phyloP scores from a whole-genome alignment of 2,113 vertebrate genomes.

The Miniopterus natalensis region DNA sequence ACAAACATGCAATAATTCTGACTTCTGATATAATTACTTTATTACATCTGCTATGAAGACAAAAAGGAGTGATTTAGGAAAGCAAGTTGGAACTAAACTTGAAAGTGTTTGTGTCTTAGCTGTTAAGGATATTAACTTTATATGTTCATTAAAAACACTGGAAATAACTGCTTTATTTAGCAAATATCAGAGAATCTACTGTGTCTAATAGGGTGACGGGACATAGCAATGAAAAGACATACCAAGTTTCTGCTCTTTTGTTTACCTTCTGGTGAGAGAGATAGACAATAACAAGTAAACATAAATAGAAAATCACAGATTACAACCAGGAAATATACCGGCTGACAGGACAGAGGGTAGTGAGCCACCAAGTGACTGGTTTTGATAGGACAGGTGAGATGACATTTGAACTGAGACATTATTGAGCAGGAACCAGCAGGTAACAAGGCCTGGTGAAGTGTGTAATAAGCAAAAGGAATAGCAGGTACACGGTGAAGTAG shows the following conservation, averaged over 20 bases:
- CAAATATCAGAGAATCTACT: not conserved
- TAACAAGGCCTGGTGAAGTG: not conserved
- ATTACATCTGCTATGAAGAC: not conserved
- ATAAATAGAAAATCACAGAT: not conserved
- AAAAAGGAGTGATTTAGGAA: slow-evolving; percentile 43
- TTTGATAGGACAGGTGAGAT: not conserved
- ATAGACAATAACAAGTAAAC: not conserved
- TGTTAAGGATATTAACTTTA: not conserved
- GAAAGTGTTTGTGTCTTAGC: slow-evolving; percentile 8
- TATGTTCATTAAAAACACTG: slow-evolving; percentile 30
- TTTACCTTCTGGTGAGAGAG: not conserved
- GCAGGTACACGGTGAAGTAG: not conserved
- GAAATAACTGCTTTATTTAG: slow-evolving; percentile 29
- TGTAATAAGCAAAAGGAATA: not conserved
- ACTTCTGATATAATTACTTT: slow-evolving; percentile 10
- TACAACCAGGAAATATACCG: not conserved
- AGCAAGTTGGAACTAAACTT: slow-evolving; percentile 44
- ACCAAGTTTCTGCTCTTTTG: not conserved
- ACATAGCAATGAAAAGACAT: not conserved
- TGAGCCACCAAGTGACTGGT: too few species aligned
- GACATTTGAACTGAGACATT: not conserved
- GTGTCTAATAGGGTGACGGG: not conserved
- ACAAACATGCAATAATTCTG: slow-evolving; percentile 29
- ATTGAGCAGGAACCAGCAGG: not conserved
- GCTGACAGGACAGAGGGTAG: not conserved